Evolutionary conservation across 2,888 invertebrate species (phyloP).

Genomic region (Macropis europaea): DNA sequence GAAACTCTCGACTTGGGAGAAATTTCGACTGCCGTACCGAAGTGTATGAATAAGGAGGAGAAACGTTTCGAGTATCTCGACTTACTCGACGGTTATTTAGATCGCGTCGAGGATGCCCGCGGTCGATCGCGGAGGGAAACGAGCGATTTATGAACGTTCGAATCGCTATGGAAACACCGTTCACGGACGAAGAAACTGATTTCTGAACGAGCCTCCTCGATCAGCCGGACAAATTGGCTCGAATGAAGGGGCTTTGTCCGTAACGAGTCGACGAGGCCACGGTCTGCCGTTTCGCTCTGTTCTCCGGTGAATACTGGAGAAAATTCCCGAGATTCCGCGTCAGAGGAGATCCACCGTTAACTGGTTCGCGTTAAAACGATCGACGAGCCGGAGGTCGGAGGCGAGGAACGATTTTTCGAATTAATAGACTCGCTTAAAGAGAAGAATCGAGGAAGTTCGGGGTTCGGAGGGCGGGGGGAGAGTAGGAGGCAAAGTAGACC

Average conservation of each 20-base stretch:
- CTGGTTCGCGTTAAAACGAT: neutral
- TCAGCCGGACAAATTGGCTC: constrained; percentile 41
- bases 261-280: constrained; percentile 21
- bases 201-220: constrained; percentile 21
- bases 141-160: constrained; percentile 17
- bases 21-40: constrained; percentile 13
- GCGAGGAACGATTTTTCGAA: constrained; percentile 69
- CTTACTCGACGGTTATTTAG: constrained; percentile 17
- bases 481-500: constrained; percentile 26
- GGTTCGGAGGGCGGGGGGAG: constrained; percentile 32
- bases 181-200: neutral
- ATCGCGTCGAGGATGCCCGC: constrained; percentile 8
- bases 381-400: constrained; percentile 17
- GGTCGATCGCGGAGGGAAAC: neutral
- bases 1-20: neutral
- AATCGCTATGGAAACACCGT: constrained; percentile 14
- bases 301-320: neutral
- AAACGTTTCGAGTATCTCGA: constrained; percentile 8
- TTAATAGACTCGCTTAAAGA: constrained; percentile 69
- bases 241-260: constrained; percentile 21
- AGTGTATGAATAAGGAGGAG: neutral
- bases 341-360: neutral
- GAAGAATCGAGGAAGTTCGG: neutral
- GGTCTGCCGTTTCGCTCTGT: constrained; percentile 17
- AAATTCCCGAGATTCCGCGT: neutral